phyloP scores from a whole-genome alignment of 2,797 vertebrate species.

The Sitta carolinensis region DNA sequence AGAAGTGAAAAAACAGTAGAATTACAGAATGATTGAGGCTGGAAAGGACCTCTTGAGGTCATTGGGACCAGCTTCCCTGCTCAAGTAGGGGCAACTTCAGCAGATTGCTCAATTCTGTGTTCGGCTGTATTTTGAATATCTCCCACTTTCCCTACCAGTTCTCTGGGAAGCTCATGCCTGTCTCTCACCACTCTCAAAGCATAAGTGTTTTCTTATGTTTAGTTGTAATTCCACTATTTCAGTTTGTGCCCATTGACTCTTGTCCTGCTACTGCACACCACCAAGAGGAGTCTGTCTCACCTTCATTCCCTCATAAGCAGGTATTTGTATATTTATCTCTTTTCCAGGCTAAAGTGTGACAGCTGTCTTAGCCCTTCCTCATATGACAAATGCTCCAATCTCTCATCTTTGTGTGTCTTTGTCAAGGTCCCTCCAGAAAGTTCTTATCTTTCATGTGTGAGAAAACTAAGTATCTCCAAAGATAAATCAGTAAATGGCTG shows the following conservation, averaged over 20 bases:
- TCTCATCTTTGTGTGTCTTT: not conserved
- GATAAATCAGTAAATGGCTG: not conserved
- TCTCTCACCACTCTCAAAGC: not conserved
- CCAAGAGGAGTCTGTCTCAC: not conserved
- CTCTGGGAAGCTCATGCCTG: not conserved
- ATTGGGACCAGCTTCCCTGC: not conserved
- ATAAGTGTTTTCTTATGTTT: not conserved
- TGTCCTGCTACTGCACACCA: not conserved
- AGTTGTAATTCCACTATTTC: not conserved
- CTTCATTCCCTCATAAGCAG: not conserved
- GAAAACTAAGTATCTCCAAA: not conserved
- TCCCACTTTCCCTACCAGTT: not conserved
- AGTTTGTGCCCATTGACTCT: not conserved
- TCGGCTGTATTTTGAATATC: not conserved
- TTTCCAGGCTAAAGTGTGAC: not conserved
- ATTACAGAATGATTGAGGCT: not conserved
- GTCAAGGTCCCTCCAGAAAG: not conserved
- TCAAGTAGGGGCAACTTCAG: not conserved
- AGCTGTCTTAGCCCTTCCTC: not conserved
- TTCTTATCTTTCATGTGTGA: not conserved
- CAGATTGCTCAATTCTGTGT: not conserved
- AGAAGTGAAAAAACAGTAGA: not conserved
- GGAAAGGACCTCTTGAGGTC: not conserved
- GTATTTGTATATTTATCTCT: not conserved
- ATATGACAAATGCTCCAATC: not conserved